phyloP scores from a whole-genome alignment of 35 echinoderm and acorn worm genomes.

The Eucidaris tribuloides region DNA sequence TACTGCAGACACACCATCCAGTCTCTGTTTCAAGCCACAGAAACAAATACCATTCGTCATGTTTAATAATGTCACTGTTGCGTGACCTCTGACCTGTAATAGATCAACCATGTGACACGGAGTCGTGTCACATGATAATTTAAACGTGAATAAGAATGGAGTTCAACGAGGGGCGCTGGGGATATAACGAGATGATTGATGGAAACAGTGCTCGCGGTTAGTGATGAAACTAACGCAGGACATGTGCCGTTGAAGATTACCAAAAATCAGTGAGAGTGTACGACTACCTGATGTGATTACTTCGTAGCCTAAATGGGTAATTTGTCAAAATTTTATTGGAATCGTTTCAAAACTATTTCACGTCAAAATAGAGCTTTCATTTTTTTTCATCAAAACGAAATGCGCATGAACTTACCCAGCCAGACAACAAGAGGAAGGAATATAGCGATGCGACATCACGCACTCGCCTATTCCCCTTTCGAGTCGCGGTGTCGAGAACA shows the following conservation, averaged over 20 bases:
- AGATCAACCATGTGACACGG: neutral
- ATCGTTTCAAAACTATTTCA: conserved; percentile 36
- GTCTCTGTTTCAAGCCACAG: no score
- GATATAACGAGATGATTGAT: neutral
- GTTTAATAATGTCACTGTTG: no score
- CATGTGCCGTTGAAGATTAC: neutral
- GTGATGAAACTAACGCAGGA: no score
- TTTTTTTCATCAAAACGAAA: neutral
- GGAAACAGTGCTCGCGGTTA: no score
- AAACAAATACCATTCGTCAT: no score
- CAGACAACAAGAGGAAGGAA: neutral
- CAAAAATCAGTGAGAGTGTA: neutral
- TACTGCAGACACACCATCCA: neutral
- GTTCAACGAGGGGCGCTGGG: neutral
- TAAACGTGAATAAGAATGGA: neutral
- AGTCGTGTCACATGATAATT: neutral
- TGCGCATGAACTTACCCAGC: neutral
- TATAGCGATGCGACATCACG: neutral
- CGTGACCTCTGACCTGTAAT: neutral
- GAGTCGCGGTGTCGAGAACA: conserved; percentile 8
- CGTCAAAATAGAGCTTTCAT: conserved; percentile 31
- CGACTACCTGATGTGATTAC: conserved; percentile 13
- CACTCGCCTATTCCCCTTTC: conserved; percentile 5
- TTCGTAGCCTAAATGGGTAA: conserved; percentile 25
- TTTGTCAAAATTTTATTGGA: conserved; percentile 37